These are phyloP conservation scores for Polydrusus pterygomalis DNA, from an alignment of 2,888 invertebrate genomes.

Conservation along the genomic window DNA sequence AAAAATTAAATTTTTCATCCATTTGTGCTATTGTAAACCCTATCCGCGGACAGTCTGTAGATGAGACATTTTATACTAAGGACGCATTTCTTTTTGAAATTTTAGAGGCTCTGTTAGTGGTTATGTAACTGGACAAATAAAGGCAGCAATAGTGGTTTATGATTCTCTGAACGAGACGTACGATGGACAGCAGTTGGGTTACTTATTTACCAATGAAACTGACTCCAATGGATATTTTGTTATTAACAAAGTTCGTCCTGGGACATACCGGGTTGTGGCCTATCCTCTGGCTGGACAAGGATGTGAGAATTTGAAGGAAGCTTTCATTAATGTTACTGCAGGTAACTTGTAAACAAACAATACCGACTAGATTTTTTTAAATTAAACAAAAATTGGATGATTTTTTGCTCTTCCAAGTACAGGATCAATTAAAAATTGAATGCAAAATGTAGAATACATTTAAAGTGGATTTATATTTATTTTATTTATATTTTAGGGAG, in stretches of 20 bases:
- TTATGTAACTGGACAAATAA: slow-evolving; percentile 31
- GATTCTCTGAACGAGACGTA: slow-evolving; percentile 12
- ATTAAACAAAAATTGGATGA: too few species aligned
- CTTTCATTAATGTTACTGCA: slow-evolving; percentile 11
- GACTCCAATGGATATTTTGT: slow-evolving; percentile 1
- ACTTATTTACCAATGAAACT: slow-evolving; percentile 15
- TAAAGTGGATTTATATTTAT: neutral
- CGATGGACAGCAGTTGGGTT: slow-evolving; percentile 19
- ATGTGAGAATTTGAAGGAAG: neutral
- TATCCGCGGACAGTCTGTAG: too few species aligned
- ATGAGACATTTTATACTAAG: too few species aligned
- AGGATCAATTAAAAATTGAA: too few species aligned
- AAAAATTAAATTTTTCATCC: too few species aligned
- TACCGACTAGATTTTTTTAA: too few species aligned
- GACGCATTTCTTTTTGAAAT: too few species aligned
- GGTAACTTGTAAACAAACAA: neutral
- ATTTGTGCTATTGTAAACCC: too few species aligned
- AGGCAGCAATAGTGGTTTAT: slow-evolving; percentile 29
- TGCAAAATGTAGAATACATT: too few species aligned
- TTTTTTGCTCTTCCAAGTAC: too few species aligned
- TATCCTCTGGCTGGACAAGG: slow-evolving; percentile 37
- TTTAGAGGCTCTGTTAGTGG: slow-evolving; percentile 39
- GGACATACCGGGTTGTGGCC: slow-evolving; percentile 6
- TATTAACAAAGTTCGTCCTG: slow-evolving; percentile 24
- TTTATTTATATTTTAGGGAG: slow-evolving; percentile 1